Evolutionary conservation across 2,113 vertebrate genomes (phyloP), one percentile per base, ranked within the genome.

Genomic region (Gallinago jamesoni): DNA sequence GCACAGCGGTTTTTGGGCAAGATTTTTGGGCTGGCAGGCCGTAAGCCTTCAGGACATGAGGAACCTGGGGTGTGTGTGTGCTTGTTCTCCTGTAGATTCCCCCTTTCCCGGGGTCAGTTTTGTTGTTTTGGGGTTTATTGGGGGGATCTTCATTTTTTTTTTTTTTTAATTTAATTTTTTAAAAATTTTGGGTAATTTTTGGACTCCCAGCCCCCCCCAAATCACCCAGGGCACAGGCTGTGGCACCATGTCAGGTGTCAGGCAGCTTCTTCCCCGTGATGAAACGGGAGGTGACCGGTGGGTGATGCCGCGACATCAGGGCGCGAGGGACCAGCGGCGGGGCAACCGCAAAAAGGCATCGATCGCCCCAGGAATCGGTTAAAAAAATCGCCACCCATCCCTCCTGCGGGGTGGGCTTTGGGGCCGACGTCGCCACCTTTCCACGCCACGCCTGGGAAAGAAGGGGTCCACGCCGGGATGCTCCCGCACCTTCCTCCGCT

Each of bases 291-390:
- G 43, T 43, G 78, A 92, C 41, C 14, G 74, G 48, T 81, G 76
- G 53, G 24, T 94, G 75, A 59, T 62, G 73, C 91, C 96, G 95
- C 95, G 95, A 93, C 80, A 62, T 81, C 85, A 91, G 72, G 77
- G 74, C 53, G 41, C 62, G 83, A 96, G 64, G 78, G 63, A 78
- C 79, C 89, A 84, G 86, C n/a, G 67, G 55, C 48, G 45, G 87
- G 53, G 83, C 93, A 87, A 88, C 93, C 89, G 94, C 50, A 88
- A 90, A 94, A 94, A 94, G 92, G 87, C 74, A 96, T n/a, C 13
- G 48, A 88, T 85, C 91, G 84, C 91, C 68, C 69, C 94, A 94
- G 66, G 86, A 90, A 96, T 63, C 89, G 60, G 72, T 92, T 91
- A 94, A 94, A 39, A 39, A 39, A 39, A 97, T 75, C 84, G 96